Evolutionary conservation across 1,140 invertebrate genomes (phyloP).

Genomic region (Micrasema minimum): DNA sequence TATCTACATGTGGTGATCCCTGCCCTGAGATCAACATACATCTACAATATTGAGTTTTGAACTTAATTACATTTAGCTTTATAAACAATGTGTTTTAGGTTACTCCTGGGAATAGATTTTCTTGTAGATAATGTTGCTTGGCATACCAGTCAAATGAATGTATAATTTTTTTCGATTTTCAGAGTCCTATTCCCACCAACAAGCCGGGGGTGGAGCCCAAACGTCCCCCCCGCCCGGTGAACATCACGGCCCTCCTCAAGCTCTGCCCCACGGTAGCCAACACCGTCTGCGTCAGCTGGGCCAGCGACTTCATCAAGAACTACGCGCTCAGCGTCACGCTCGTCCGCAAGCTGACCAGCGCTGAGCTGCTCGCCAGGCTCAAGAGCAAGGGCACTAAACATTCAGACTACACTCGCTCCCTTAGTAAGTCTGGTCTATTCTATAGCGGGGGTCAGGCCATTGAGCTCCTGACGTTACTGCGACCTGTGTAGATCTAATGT

Average conservation of each 20-base stretch:
- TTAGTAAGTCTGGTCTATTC: no score
- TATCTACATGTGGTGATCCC: no score
- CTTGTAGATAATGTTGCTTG: no score
- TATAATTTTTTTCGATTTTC: constrained; percentile 32
- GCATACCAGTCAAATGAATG: no score
- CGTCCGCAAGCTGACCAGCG: constrained; percentile 86
- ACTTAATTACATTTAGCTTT: no score
- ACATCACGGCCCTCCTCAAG: constrained; percentile 92
- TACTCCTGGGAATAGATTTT: no score
- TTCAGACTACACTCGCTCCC: constrained; percentile 87
- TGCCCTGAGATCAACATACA: no score
- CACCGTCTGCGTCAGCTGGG: constrained; percentile 87
- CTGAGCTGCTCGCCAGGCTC: constrained; percentile 83
- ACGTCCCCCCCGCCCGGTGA: constrained; percentile 92
- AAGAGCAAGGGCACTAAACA: constrained; percentile 89
- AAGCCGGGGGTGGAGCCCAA: constrained; percentile 97
- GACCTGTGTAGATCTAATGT: no score
- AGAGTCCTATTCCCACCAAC: constrained; percentile 98
- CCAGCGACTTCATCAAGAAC: constrained; percentile 83
- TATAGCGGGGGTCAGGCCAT: no score
- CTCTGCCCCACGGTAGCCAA: constrained; percentile 89
- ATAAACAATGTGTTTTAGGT: no score
- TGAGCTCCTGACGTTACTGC: no score
- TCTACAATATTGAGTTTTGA: no score
- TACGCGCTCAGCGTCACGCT: constrained; percentile 90